A percentile compares a stretch with the other conserved stretches of the same genome.
Evolutionary conservation across 64 coral and sea anemone genomes (phyloP).

Genomic region (Montipora foliosa): DNA sequence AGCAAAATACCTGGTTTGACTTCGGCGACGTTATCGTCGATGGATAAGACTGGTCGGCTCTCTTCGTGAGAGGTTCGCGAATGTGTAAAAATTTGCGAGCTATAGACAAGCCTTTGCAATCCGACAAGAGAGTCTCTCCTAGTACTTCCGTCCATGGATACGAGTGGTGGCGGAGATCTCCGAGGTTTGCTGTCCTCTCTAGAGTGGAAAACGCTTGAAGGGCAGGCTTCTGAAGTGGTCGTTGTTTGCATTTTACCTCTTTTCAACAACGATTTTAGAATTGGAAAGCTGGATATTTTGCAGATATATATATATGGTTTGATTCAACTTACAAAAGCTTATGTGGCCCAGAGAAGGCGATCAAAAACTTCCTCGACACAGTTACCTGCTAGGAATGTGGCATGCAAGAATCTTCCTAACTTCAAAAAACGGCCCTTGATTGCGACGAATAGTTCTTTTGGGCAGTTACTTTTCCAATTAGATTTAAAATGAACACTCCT

Average conservation of each 20-base stretch:
- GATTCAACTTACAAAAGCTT: not conserved
- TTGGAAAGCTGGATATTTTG: not conserved
- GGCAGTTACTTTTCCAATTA: constrained; percentile 43
- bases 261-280: not conserved
- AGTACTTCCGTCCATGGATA: constrained; percentile 57
- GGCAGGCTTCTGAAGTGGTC: not conserved
- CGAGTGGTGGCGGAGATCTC: constrained; percentile 82
- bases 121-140: constrained; percentile 86
- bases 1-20: constrained; percentile 57
- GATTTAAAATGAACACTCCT: constrained; percentile 27
- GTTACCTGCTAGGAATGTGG: too few relatives aligned
- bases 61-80: constrained; percentile 43
- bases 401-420: too few relatives aligned
- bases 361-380: too few relatives aligned
- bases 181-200: constrained; percentile 74
- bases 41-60: constrained; percentile 4
- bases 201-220: constrained; percentile 1
- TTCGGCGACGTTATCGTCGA: constrained; percentile 34
- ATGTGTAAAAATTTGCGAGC: constrained; percentile 81
- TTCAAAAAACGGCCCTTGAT: not conserved
- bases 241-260: not conserved
- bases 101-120: constrained; percentile 87
- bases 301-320: not conserved
- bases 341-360: too few relatives aligned
- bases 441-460: not conserved